These are phyloP conservation scores for Micromys minutus DNA, from an alignment of 2,113 vertebrate genomes.

Conservation along the genomic window DNA sequence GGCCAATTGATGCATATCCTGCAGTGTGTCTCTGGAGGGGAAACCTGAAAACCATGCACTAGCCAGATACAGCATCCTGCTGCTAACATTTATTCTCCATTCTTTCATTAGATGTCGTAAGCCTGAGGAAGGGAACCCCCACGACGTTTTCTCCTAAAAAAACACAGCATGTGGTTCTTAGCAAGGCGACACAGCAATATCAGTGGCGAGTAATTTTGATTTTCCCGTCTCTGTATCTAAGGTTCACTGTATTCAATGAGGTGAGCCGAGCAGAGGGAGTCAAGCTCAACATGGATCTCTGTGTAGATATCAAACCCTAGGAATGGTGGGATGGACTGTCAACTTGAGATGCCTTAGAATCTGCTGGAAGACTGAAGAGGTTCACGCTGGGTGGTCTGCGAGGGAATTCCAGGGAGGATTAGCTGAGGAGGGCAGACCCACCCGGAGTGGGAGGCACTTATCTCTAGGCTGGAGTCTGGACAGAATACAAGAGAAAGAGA, in stretches of 20 bases:
- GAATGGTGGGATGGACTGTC: neutral
- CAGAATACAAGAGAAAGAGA: neutral
- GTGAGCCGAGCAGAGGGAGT: neutral
- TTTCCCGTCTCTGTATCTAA: neutral
- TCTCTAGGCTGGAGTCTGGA: neutral
- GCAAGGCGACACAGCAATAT: neutral
- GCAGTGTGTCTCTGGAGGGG: neutral
- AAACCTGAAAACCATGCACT: neutral
- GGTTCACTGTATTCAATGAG: neutral
- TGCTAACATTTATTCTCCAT: slow-evolving; percentile 55
- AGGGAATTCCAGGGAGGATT: neutral
- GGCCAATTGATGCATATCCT: neutral
- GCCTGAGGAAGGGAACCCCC: neutral
- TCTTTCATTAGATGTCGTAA: neutral
- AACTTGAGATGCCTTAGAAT: neutral
- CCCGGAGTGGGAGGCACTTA: neutral
- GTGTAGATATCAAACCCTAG: neutral
- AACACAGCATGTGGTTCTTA: neutral
- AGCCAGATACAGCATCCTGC: neutral
- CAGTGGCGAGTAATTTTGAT: slow-evolving; percentile 6
- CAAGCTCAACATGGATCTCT: neutral
- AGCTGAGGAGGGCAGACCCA: neutral
- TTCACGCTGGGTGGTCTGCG: neutral
- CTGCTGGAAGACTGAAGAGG: neutral
- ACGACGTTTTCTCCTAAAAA: accelerated